phyloP scores from a whole-genome alignment of 2,113 vertebrate species.

The Galeopterus variegatus region DNA sequence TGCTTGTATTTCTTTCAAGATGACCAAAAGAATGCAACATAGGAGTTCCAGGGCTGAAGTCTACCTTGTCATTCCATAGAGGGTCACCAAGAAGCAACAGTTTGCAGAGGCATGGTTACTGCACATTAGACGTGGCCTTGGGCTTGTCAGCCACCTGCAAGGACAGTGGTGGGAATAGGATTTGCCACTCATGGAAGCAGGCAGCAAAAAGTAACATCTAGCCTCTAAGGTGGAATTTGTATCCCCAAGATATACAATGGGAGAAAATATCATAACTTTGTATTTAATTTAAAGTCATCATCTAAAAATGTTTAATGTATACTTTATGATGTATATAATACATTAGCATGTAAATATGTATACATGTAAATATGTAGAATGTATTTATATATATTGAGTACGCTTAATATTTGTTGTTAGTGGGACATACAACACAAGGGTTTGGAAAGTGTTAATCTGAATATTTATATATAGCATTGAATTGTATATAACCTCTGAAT shows the following conservation, averaged over 20 bases:
- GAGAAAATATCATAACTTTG: background rate
- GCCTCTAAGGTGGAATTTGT: background rate
- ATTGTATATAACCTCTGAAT: background rate
- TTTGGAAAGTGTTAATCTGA: background rate
- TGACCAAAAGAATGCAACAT: background rate
- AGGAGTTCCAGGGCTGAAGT: background rate
- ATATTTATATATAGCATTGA: slow-evolving; percentile 13
- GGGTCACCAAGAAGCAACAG: background rate
- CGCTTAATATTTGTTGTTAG: background rate
- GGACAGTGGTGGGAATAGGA: background rate
- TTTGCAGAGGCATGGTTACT: rapidly evolving
- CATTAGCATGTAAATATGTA: background rate
- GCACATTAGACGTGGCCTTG: no score
- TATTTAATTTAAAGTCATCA: background rate
- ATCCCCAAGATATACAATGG: background rate
- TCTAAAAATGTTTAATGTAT: background rate
- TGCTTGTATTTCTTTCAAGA: background rate
- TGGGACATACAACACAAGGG: background rate
- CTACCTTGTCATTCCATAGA: background rate
- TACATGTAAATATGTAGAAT: background rate
- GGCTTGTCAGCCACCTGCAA: rapidly evolving
- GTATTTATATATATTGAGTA: background rate
- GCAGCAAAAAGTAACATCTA: background rate
- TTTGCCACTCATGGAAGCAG: background rate
- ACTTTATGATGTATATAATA: background rate